Evolutionary conservation across 2,797 vertebrate genomes (phyloP).

Genomic region (Ctenopoma kingsleyae): DNA sequence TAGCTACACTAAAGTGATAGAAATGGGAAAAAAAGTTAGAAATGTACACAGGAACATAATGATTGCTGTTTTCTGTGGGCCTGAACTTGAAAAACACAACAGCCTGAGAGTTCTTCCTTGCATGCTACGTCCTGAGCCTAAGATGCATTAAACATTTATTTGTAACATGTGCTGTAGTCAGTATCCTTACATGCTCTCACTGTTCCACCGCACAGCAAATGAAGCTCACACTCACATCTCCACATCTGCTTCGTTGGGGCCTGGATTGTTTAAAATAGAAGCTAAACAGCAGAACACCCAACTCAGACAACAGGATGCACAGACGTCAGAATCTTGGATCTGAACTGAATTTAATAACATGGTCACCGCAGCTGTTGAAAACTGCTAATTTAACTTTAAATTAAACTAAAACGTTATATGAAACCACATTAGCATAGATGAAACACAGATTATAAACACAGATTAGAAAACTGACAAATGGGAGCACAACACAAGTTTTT

Average conservation of each 20-base stretch:
- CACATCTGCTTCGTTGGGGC: not conserved
- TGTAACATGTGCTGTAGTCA: constrained; percentile 14
- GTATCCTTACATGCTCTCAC: constrained; percentile 23
- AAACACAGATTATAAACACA: too few species aligned
- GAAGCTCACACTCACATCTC: constrained; percentile 6
- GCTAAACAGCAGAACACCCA: not conserved
- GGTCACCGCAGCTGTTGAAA: too few species aligned
- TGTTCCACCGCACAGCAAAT: constrained; percentile 16
- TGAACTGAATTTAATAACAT: not conserved
- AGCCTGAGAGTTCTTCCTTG: constrained; percentile 20
- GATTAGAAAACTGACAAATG: too few species aligned
- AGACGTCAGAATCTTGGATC: not conserved
- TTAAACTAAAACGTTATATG: too few species aligned
- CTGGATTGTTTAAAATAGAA: constrained; percentile 6
- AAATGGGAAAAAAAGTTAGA: constrained; percentile 8
- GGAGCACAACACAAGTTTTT: too few species aligned
- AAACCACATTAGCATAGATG: too few species aligned
- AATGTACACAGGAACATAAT: not conserved
- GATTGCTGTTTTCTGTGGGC: constrained; percentile 6
- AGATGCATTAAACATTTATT: constrained; percentile 49
- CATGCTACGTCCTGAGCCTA: constrained; percentile 16
- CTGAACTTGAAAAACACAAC: constrained; percentile 19
- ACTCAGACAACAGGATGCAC: too few species aligned
- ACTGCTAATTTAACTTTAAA: too few species aligned
- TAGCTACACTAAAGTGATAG: not conserved